A percentile compares a stretch with the other conserved stretches of the same genome.
Evolutionary conservation across 30 jellyfish, hydroid and myxozoan genomes (phyloP).

Genomic region (Aurelia aurita): DNA sequence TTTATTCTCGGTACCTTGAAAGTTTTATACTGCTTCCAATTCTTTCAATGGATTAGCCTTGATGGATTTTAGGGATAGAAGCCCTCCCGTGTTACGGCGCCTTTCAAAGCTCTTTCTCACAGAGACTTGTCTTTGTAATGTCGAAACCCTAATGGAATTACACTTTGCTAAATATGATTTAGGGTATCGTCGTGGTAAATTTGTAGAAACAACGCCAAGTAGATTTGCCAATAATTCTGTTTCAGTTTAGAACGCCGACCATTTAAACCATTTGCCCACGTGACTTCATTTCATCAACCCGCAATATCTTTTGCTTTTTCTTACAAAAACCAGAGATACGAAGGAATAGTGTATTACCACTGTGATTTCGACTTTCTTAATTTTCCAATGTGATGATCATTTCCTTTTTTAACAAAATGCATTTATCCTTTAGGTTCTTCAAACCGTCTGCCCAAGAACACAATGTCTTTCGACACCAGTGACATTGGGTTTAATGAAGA

Average conservation of each 20-base stretch:
- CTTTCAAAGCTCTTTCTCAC: background rate
- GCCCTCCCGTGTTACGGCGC: conserved; percentile 51
- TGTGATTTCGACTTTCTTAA: background rate
- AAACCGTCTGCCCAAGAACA: background rate
- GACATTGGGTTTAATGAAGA: conserved; percentile 56
- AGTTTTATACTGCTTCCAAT: conserved; percentile 6
- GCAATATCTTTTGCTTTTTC: too few species aligned
- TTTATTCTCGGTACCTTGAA: too few species aligned
- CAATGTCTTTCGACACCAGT: conserved; percentile 28
- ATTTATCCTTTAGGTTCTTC: conserved; percentile 11
- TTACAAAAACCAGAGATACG: too few species aligned
- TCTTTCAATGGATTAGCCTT: conserved; percentile 2
- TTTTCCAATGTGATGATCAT: background rate
- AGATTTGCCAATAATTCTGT: conserved; percentile 1
- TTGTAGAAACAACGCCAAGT: background rate
- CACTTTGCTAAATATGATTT: background rate
- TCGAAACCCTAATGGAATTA: conserved; percentile 9
- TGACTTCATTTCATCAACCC: too few species aligned
- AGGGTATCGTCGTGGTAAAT: background rate
- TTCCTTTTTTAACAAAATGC: too few species aligned
- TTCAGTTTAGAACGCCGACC: background rate
- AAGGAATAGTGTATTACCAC: background rate
- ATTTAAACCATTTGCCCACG: too few species aligned
- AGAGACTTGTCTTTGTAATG: background rate
- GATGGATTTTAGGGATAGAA: background rate